Evolutionary conservation across 2,888 invertebrate genomes (phyloP), one percentile per base, ranked within the genome.

Genomic region (Catocala nupta): DNA sequence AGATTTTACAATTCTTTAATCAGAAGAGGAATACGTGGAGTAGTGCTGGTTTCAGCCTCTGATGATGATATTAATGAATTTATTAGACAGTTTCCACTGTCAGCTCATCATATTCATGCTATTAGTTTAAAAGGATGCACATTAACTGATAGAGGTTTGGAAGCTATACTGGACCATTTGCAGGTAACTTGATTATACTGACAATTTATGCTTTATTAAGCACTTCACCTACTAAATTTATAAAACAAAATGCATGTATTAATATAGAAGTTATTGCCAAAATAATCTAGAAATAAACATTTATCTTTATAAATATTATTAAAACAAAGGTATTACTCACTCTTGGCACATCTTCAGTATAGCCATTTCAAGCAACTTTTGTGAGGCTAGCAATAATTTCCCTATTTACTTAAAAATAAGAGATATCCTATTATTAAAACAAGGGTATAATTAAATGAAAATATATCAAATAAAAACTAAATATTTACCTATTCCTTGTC

Each of bases 11-110:
- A 96, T 73, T 97, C 97, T 55, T 93, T 99, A 72, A 96, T 98
- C 63, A 95, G 97, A 73, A 95, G 99, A 75, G 98, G 98, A 33
- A 98, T 98, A 84, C 97, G 98, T 81, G 96, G 97, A 5, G 94
- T 99, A 11, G 96, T 97, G 62, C 94, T 99, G 65, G 95, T 98
- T 73, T 98, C 98, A 9, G 98, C 98, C 39, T 96, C 96, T 11
- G 99, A 99, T 87, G 98, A 98, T 82, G 98, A 99, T 90, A 96
- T 98, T 56, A 95, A 97, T 68, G 98, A 98, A 90, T 96, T 98
- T 82, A 97, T 98, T 70, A 96, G 97, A 85, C 96, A 97, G 76
- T 98, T 98, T 86, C 97, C 98, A 5, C 91, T 97, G 77, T 97
- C 97, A 56, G 96, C 97, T 70, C 96, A 97, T 82, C 97, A 98